Percentiles rank a stretch among this genome's conserved stretches.
Evolutionary conservation across 2,797 vertebrate species (phyloP).

Genomic region (Odontamblyopus lacepedii): DNA sequence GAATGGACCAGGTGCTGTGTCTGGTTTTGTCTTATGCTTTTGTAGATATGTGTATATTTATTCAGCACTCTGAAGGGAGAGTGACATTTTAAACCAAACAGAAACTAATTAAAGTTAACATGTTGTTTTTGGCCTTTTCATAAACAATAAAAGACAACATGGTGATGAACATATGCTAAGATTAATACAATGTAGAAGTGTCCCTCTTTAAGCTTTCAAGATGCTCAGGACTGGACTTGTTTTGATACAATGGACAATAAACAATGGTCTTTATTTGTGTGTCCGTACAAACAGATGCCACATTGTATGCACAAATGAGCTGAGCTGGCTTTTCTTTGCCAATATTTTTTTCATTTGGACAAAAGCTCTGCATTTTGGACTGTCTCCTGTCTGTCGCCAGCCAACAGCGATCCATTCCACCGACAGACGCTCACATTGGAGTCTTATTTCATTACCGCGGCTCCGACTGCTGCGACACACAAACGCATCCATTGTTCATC

Average conservation of each 20-base stretch:
- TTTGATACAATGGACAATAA: background rate
- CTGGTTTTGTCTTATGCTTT: too few species aligned
- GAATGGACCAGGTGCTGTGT: too few species aligned
- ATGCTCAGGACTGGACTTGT: background rate
- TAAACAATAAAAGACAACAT: too few species aligned
- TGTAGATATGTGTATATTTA: too few species aligned
- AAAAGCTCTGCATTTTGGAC: background rate
- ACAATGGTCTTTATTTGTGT: background rate
- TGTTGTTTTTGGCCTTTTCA: too few species aligned
- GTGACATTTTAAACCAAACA: too few species aligned
- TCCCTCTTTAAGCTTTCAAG: background rate
- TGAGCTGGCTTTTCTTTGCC: background rate
- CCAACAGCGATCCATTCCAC: background rate
- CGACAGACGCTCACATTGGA: conserved; percentile 12
- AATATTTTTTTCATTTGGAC: background rate
- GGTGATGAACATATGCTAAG: too few species aligned
- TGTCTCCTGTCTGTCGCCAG: background rate
- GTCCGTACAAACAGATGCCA: background rate
- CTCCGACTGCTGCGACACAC: conserved; percentile 19
- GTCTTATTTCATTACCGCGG: background rate
- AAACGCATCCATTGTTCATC: conserved; percentile 23
- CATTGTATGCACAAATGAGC: background rate
- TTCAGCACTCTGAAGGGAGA: too few species aligned
- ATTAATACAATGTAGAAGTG: background rate
- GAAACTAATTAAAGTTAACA: too few species aligned